phyloP scores from a whole-genome alignment of 2,888 invertebrate genomes.

The Rhodophaea formosa region DNA sequence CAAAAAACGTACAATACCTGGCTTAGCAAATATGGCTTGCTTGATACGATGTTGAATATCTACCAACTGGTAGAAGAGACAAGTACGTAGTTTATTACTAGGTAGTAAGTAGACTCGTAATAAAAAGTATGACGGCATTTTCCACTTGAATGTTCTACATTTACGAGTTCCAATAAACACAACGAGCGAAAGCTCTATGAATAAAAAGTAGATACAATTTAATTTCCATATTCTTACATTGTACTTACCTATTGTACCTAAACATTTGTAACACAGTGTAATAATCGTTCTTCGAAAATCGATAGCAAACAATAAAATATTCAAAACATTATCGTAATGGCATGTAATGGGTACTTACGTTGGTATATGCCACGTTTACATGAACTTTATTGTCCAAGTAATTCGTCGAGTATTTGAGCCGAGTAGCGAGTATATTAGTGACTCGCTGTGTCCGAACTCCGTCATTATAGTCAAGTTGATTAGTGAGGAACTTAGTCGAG shows the following conservation, averaged over 20 bases:
- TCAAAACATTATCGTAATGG: constrained; percentile 23
- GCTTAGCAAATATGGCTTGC: too few species aligned
- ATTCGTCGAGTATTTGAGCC: too few species aligned
- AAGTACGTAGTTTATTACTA: neutral
- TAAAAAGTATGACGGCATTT: neutral
- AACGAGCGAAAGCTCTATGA: neutral
- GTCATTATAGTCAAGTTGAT: too few species aligned
- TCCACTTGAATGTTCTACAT: neutral
- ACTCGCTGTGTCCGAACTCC: too few species aligned
- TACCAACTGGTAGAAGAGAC: too few species aligned
- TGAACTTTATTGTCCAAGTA: neutral
- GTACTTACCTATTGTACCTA: too few species aligned
- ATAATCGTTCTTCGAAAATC: constrained; percentile 27
- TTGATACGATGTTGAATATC: too few species aligned
- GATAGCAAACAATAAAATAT: constrained; percentile 36
- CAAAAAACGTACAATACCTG: too few species aligned
- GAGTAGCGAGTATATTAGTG: too few species aligned
- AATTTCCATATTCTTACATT: neutral
- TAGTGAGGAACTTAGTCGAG: too few species aligned
- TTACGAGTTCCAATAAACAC: neutral
- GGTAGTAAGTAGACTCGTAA: neutral
- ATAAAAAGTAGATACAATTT: neutral
- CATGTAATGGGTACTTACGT: neutral
- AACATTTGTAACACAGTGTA: neutral
- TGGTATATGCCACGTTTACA: neutral